Percentiles rank a stretch among this genome's conserved stretches.
These are phyloP conservation scores for Hestina assimilis DNA, from an alignment of 1,140 invertebrate species.

Conservation along the genomic window DNA sequence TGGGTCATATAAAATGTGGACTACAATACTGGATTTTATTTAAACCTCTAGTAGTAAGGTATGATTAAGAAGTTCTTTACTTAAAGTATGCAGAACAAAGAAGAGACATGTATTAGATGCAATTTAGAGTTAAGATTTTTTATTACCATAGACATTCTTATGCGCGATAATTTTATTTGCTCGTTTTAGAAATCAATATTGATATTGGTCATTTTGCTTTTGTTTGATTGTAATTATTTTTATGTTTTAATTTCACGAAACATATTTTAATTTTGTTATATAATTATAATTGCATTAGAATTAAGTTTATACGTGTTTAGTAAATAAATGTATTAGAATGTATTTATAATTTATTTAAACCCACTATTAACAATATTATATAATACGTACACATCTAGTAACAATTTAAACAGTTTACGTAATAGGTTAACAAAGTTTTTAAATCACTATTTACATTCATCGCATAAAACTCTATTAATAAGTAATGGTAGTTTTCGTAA, in stretches of 20 bases:
- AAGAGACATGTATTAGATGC: neutral
- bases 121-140: neutral
- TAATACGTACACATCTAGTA: slow-evolving; percentile 55
- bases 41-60: neutral
- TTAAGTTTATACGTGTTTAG: slow-evolving; percentile 2
- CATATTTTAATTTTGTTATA: neutral
- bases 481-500: no score
- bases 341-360: slow-evolving; percentile 39
- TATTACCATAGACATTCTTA: neutral
- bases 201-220: no score
- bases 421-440: no score
- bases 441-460: no score
- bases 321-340: slow-evolving; percentile 16
- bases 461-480: no score
- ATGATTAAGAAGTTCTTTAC: neutral
- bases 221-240: no score
- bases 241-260: neutral
- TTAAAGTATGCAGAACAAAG: neutral
- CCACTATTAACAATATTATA: slow-evolving; percentile 41
- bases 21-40: no score
- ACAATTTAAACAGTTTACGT: slow-evolving; percentile 34
- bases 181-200: no score
- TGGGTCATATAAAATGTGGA: no score
- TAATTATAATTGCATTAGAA: neutral
- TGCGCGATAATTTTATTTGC: neutral